Evolutionary conservation across 2,888 invertebrate species (phyloP).

Genomic region (Physocephala rufipes): DNA sequence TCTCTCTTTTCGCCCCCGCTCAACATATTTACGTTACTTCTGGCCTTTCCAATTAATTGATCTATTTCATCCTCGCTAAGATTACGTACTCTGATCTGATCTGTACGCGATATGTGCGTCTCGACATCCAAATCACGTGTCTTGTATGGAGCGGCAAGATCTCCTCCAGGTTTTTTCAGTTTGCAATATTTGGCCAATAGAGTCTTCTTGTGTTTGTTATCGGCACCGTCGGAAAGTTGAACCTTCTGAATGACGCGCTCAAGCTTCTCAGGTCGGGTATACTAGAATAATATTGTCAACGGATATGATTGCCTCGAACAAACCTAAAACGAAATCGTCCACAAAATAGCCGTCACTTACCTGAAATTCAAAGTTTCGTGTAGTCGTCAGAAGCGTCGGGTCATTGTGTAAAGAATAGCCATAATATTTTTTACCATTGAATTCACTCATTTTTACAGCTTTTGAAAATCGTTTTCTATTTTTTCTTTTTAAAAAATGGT

Average conservation of each 20-base stretch:
- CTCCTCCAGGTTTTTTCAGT: constrained; percentile 42
- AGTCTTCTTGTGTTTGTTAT: constrained; percentile 34
- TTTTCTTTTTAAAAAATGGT: constrained; percentile 15
- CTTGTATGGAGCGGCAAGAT: constrained; percentile 43
- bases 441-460: constrained; percentile 45
- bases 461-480: not conserved
- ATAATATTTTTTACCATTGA: constrained; percentile 48
- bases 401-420: constrained; percentile 49
- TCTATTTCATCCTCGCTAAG: constrained; percentile 43
- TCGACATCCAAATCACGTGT: constrained; percentile 52
- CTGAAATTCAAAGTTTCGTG: constrained; percentile 52
- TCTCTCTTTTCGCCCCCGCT: not conserved
- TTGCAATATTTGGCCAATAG: constrained; percentile 47
- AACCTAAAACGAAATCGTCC: too few species aligned
- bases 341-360: constrained; percentile 42
- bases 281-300: constrained; percentile 17
- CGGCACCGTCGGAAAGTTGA: constrained; percentile 42
- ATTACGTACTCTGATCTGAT: constrained; percentile 34
- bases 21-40: constrained; percentile 26
- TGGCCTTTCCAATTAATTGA: constrained; percentile 39
- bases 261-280: constrained; percentile 49
- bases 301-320: too few species aligned
- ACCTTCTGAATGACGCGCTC: constrained; percentile 49
- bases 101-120: constrained; percentile 49
- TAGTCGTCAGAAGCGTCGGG: constrained; percentile 48